A percentile compares a stretch with the other conserved stretches of the same genome.
Conservation (phyloP, 2,888 invertebrate genomes). For the Nemoura dubitans region DNA sequence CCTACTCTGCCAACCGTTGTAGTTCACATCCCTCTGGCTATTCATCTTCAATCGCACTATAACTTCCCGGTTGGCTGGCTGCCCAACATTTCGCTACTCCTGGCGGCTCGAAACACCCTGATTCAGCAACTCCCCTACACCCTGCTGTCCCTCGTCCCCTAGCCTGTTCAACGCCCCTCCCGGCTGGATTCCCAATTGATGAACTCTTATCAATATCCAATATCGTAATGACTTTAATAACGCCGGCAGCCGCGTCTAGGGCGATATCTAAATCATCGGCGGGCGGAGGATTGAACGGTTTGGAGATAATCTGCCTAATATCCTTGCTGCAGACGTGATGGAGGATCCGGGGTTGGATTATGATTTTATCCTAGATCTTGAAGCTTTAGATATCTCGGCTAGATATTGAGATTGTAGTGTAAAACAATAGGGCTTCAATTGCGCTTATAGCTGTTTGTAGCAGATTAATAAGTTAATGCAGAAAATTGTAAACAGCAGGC, state of each 20-base stretch:
- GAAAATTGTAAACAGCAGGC: too few species aligned
- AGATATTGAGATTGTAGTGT: too few species aligned
- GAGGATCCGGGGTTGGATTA: neutral
- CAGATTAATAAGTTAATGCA: too few species aligned
- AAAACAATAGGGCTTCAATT: too few species aligned
- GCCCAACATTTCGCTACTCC: slow-evolving; percentile 14
- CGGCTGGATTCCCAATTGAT: slow-evolving; percentile 7
- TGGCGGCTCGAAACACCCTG: slow-evolving; percentile 19
- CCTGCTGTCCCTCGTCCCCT: neutral
- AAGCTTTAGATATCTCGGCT: too few species aligned
- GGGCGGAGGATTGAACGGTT: neutral
- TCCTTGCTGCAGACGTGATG: neutral
- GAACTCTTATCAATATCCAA: slow-evolving; percentile 41
- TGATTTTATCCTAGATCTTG: neutral
- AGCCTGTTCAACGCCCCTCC: neutral
- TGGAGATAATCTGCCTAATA: neutral
- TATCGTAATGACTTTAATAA: slow-evolving; percentile 43
- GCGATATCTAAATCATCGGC: slow-evolving; percentile 28
- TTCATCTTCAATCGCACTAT: slow-evolving; percentile 24
- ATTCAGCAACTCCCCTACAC: slow-evolving; percentile 18
- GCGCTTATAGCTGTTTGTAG: too few species aligned
- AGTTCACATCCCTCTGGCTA: slow-evolving; percentile 10
- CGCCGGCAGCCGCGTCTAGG: neutral
- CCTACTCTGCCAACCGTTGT: slow-evolving; percentile 26
- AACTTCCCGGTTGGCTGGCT: slow-evolving; percentile 9